A percentile compares a stretch with the other conserved stretches of the same genome.
Conservation (phyloP, 2,113 vertebrate species). For the Vidua macroura region DNA sequence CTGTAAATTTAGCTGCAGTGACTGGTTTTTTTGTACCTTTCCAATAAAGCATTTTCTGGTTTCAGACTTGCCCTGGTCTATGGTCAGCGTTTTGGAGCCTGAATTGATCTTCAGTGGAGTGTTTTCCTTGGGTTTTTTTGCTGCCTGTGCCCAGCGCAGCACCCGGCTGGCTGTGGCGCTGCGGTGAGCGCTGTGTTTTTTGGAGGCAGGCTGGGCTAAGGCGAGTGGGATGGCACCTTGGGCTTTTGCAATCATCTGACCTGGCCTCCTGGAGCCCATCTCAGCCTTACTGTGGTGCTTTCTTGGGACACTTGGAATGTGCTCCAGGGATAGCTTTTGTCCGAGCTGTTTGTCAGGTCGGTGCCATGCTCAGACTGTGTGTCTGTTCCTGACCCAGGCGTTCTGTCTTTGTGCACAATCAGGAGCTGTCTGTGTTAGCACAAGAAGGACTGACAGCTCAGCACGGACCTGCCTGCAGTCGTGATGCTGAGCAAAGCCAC, state of each 20-base stretch:
- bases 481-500: background rate
- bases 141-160: background rate
- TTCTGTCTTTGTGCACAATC: background rate
- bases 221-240: rapidly evolving
- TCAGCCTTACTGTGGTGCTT: background rate
- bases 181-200: background rate
- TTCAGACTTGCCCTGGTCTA: slow-evolving; percentile 55
- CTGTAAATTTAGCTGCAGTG: slow-evolving; percentile 81
- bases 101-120: background rate
- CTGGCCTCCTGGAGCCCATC: background rate
- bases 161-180: rapidly evolving
- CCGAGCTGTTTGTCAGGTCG: background rate
- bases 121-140: background rate
- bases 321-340: background rate
- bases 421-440: background rate
- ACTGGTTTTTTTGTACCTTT: slow-evolving; percentile 88
- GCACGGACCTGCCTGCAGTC: background rate
- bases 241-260: background rate
- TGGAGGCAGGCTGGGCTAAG: background rate
- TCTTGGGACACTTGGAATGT: background rate
- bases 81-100: slow-evolving; percentile 9
- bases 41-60: slow-evolving; percentile 89
- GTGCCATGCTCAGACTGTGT: rapidly evolving
- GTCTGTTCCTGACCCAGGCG: background rate
- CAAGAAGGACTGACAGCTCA: background rate